Base-by-base conservation (phyloP, 1,140 invertebrate species). In the Drosophila jambulina region DNA sequence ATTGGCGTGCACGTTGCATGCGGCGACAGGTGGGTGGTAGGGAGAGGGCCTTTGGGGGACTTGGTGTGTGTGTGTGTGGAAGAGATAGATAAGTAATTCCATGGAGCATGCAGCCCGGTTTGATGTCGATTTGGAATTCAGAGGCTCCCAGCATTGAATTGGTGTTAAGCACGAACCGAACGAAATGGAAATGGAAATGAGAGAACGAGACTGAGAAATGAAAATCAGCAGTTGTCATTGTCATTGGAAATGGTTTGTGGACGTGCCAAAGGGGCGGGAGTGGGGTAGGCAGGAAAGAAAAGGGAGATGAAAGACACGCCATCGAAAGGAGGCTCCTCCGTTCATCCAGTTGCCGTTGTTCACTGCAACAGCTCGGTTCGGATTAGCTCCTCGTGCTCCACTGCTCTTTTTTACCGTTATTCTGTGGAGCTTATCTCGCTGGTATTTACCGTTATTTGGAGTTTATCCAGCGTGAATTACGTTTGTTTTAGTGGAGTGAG, bases 141-240 rank as follows among this genome's bases (percentile, higher is more conserved):
- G 63, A 68, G 67, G 67, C 61, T 80, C 69, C 78, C 70, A 76
- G 81, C 76, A 84, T 87, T 82, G 84, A 87, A 87, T 90, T 90
- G 85, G 85, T 90, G 86, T 90, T 90, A 85, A 90, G 85, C 85
- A 90, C 85, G 85, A 90, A 90, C 78, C 57, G 70, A 86, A 83
- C 61, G 78, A 74, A 82, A 80, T 86, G 76, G 48, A 75, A 75
- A 81, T 80, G 80, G 48, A 80, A 81, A 84, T 77, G 72, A 76
- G 75, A 62, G 69, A 72, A 71, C 54, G 53, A 71, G 65, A 68
- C 62, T 68, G 65, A 51, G 70, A 88, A 88, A 88, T 81, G 76
- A 74, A 87, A 88, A 83, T 88, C 84, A 88, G 85, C 85, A 90
- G 74, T 90, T 88, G 84, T 88, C 84, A 83, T 82, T 82, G 71